A percentile compares a stretch with the other conserved stretches of the same genome.
These are phyloP conservation scores for Saccostrea echinata DNA, from an alignment of 1,140 invertebrate genomes.

Conservation along the genomic window DNA sequence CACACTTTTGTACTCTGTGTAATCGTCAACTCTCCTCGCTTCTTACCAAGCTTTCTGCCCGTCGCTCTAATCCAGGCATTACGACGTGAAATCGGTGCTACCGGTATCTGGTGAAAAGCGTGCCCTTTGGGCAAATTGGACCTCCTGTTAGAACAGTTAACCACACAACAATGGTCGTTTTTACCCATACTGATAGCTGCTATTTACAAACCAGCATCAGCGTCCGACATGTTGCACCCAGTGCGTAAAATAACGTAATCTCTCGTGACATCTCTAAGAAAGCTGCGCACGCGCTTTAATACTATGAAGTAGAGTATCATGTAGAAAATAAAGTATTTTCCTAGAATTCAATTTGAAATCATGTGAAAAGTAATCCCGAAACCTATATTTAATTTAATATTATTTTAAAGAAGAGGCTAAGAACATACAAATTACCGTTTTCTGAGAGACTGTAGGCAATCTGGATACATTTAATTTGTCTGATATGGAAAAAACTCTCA, in stretches of 20 bases:
- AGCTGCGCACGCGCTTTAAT: not conserved
- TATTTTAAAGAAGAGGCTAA: no score
- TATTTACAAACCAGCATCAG: not conserved
- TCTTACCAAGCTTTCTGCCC: conserved; percentile 16
- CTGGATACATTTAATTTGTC: no score
- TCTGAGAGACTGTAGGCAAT: no score
- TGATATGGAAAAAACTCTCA: no score
- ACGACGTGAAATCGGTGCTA: not conserved
- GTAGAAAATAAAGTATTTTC: not conserved
- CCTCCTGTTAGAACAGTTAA: conserved; percentile 31
- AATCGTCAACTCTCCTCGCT: conserved; percentile 23
- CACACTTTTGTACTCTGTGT: conserved; percentile 44
- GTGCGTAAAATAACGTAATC: not conserved
- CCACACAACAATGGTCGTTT: conserved; percentile 37
- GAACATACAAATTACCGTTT: no score
- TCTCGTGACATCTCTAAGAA: not conserved
- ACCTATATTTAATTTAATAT: no score
- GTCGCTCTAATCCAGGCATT: conserved; percentile 49
- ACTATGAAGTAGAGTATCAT: not conserved
- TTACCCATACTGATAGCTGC: not conserved
- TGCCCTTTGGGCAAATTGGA: conserved; percentile 33
- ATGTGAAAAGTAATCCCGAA: no score
- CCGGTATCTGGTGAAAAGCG: conserved; percentile 46
- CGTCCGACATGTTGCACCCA: not conserved
- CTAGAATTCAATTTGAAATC: no score